Base-by-base conservation (phyloP, 2,113 vertebrate genomes). In the Malaclemys terrapin region DNA sequence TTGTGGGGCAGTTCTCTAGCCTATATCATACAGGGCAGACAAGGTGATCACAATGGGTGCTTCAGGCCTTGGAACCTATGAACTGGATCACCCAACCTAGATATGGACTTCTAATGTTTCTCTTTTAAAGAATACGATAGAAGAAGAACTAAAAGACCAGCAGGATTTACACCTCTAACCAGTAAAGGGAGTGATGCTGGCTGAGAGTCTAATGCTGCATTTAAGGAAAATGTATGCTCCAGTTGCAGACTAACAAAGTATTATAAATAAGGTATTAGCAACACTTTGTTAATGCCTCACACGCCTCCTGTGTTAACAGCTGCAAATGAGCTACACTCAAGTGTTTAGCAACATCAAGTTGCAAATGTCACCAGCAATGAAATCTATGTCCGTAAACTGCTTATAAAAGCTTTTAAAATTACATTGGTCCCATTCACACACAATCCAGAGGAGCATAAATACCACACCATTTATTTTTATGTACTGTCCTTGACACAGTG, bases 151-250 rank as follows among this genome's bases (percentile, higher is more conserved):
- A 54, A 29, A 62, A 31, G 7, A n/a, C 7, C 35, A 8, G 0
- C 29, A 59, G n/a, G 65, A 16, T 38, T 84, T 19, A 6, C 47
- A 31, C 5, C 47, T 53, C 19, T n/a, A 22, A 0, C 42, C 38
- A 47, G 59, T 47, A 0, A 35, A 2, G 84, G 62, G 8, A 8
- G 1, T 0, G 4, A 1, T 14, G 31, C 80, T 6, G 29, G 57
- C 56, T 59, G 45, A 0, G 1, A 72, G 1, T 8, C 42, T 27
- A 47, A 0, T 16, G 78, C 85, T 25, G 45, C 14, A 1, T 4
- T 31, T 13, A 3, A 20, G 85, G 52, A 20, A 35, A 79, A 80
- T 6, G 62, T 1, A 17, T 8, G 38, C 25, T 79, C 56, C 91
- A 84, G 89, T 86, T 84, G 89, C 86, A 31, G 91, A 86, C 56